Base-by-base conservation (phyloP, 2,113 vertebrate genomes). In the Sciurus niger region DNA sequence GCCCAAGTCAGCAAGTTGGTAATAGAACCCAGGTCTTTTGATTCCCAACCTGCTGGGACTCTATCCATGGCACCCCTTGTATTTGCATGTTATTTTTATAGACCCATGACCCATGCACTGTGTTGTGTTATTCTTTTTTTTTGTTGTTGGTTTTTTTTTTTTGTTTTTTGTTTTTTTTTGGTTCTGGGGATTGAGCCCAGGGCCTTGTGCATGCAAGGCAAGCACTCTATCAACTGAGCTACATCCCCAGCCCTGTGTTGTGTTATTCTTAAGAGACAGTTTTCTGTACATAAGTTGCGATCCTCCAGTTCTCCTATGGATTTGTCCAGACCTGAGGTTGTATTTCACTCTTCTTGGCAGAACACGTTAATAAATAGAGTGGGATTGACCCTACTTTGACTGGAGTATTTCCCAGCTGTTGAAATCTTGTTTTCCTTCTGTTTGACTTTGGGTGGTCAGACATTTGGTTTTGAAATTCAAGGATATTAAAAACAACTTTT, bases 291-390 rank as follows among this genome's bases (percentile, higher is more conserved):
- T n/a, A 82, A 84, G 14, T 72, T 8, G 48, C 46, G 46, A 34
- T 58, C 82, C 18, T 53, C 43, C 60, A 74, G 32, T 80, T 74
- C 22, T 70, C 89, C n/a, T 80, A 40, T 55, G 34, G 72, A 7
- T 6, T 92, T 92, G 55, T 73, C 13, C 58, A 85, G 58, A 74
- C 20, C 60, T 22, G 32, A 73, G 76, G 34, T 46, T 80, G 28
- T 82, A 37, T 79, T 68, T 84, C 76, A 84, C 4, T 51, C n/a
- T 94, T 96, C 58, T 85, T 89, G 55, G n/a, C 18, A 87, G 58
- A 95, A 51, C 96, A 80, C 20, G 32, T 93, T 77, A 94, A 93
- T 85, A 95, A 94, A 87, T 73, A 40, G 46, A 67, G 53, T 92
- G 51, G 60, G 83, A 73, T 18, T 73, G 89, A 60, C 30, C 30